Base-by-base conservation (phyloP, 2,797 vertebrate genomes). In the Borostomias antarcticus region DNA sequence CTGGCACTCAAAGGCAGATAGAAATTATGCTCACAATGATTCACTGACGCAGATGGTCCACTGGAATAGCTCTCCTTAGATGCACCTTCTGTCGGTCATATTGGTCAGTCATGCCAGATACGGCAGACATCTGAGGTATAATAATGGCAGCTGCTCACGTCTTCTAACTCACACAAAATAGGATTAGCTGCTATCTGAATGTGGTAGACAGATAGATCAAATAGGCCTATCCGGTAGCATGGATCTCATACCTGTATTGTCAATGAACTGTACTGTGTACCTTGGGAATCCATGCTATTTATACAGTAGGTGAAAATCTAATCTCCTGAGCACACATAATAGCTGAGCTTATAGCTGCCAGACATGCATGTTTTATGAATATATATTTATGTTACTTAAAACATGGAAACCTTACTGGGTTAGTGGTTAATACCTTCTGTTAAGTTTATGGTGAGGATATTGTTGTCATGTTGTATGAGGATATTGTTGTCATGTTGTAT, bases 21-120 rank as follows among this genome's bases (percentile, higher is more conserved):
- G 72, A 77, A 70, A 81, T 56, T 69, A 70, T 60, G 50, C 68
- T 75, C 61, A 21, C 58, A 67, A 70, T 84, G 76, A 88, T 85
- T 83, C 57, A 83, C 47, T 66, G 63, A 75, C 59, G 62, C 72
- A 79, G 65, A 56, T 70, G 54, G 25, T 62, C 30, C 33, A 19
- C 19, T 21, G 19, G 60, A 37, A 50, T 54, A 63, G 45, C 48
- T 51, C 37, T 0, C 0, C 30, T 48, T 66, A 58, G 26, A 58
- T 72, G 21, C 5, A 17, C 28, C 30, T 37, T 32, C 9, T 0
- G 66, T 59, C 21, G 45, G 21, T 19, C 2, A 19, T 19, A 56
- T 33, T 1, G 1, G 17, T 26, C 40, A 11, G 8, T 57, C 43
- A 33, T 23, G 32, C 25, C 28, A 58, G 64, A 66, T 48, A 64